phyloP scores from a whole-genome alignment of 1,140 invertebrate species.

The Drosophila quadrilineata region DNA sequence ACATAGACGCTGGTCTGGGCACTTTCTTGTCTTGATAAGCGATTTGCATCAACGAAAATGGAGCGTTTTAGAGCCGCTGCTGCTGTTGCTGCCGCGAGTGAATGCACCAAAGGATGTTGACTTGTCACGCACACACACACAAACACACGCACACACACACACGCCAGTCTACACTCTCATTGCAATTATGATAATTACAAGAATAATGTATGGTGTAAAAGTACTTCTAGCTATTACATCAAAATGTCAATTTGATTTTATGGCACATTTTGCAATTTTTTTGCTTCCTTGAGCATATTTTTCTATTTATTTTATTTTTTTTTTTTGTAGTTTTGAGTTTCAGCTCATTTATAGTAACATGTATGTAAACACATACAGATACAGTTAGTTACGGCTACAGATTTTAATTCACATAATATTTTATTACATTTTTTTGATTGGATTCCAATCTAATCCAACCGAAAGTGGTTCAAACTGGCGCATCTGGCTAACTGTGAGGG shows the following conservation, averaged over 20 bases:
- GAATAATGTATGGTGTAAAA: constrained; percentile 10
- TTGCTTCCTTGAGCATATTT: constrained; percentile 18
- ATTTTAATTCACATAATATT: too few relatives aligned
- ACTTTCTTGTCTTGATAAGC: constrained; percentile 68
- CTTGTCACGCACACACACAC: constrained; percentile 34
- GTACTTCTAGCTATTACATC: background rate
- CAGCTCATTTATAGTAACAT: constrained; percentile 30
- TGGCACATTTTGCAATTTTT: too few relatives aligned
- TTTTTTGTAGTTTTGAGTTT: too few relatives aligned
- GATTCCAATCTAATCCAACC: constrained; percentile 65
- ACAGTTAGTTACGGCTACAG: background rate
- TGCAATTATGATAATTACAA: constrained; percentile 46
- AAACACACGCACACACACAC: background rate
- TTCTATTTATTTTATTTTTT: constrained; percentile 29
- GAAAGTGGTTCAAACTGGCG: constrained; percentile 71
- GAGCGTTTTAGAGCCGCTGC: constrained; percentile 65
- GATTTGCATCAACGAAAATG: constrained; percentile 74
- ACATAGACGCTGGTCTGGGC: constrained; percentile 14
- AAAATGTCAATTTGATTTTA: constrained; percentile 11
- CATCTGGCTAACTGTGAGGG: constrained; percentile 61
- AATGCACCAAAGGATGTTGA: constrained; percentile 74
- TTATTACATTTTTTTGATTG: constrained; percentile 35
- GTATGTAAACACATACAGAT: constrained; percentile 8
- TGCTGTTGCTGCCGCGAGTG: constrained; percentile 35
- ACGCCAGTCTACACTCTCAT: background rate